These are phyloP conservation scores for Chlamydotis undulata DNA, from an alignment of 2,113 vertebrate species.

Conservation along the genomic window DNA sequence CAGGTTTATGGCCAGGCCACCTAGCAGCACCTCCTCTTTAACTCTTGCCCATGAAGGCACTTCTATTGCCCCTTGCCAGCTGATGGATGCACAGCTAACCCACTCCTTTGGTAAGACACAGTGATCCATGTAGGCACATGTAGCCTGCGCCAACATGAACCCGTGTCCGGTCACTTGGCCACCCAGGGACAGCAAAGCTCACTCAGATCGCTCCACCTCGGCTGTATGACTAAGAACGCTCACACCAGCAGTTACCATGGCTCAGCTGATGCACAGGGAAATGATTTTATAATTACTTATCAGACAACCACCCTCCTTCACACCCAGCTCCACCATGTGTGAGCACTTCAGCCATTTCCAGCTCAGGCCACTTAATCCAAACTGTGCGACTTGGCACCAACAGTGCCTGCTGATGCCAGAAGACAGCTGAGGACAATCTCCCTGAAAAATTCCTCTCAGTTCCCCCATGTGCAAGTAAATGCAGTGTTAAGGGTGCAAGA, in stretches of 20 bases:
- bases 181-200: not conserved
- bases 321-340: not conserved
- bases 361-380: not conserved
- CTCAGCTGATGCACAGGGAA: not conserved
- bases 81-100: not conserved
- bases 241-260: not conserved
- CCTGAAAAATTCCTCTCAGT: not conserved
- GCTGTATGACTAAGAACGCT: not conserved
- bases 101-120: accelerated
- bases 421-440: not conserved
- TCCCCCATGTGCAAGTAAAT: not conserved
- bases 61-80: not conserved
- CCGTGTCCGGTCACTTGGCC: accelerated
- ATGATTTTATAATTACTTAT: conserved; percentile 19
- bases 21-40: not conserved
- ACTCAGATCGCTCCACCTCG: not conserved
- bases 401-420: not conserved
- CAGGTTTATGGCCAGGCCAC: not conserved
- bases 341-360: not conserved
- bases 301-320: conserved; percentile 25
- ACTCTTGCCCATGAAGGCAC: not conserved
- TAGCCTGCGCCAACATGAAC: not conserved
- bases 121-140: accelerated
- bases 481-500: not conserved
- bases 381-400: not conserved